A percentile compares a stretch with the other conserved stretches of the same genome.
Conservation (phyloP, 2,113 vertebrate species). For the Podilymbus podiceps region DNA sequence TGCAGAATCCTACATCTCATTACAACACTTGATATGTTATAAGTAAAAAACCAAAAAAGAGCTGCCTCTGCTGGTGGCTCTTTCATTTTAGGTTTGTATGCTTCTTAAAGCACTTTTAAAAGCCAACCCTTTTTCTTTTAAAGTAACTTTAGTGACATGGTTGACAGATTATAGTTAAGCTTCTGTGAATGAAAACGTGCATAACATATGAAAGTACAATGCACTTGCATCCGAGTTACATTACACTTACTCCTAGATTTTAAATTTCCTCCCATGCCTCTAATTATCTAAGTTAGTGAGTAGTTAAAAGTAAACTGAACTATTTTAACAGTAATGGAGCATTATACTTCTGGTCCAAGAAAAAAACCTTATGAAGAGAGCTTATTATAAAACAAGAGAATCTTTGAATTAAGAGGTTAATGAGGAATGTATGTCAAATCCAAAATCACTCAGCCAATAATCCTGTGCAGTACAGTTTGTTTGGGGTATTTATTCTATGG, state of each 20-base stretch:
- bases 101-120: neutral
- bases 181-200: neutral
- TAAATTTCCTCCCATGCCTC: slow-evolving; percentile 9
- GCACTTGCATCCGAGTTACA: neutral
- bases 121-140: neutral
- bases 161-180: neutral
- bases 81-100: neutral
- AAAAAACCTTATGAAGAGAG: slow-evolving; percentile 21
- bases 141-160: neutral
- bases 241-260: slow-evolving; percentile 49
- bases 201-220: neutral
- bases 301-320: slow-evolving; percentile 4
- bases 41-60: neutral
- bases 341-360: slow-evolving; percentile 5
- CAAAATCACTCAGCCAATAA: neutral
- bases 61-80: neutral
- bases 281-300: neutral
- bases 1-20: neutral
- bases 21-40: neutral
- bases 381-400: slow-evolving; percentile 11
- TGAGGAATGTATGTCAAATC: neutral
- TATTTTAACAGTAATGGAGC: slow-evolving; percentile 8
- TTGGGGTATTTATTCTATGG: neutral
- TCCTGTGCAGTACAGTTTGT: neutral
- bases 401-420: slow-evolving; percentile 10